Conservation (phyloP, 2,113 vertebrate genomes). For the Potamarius usumacintae region DNA sequence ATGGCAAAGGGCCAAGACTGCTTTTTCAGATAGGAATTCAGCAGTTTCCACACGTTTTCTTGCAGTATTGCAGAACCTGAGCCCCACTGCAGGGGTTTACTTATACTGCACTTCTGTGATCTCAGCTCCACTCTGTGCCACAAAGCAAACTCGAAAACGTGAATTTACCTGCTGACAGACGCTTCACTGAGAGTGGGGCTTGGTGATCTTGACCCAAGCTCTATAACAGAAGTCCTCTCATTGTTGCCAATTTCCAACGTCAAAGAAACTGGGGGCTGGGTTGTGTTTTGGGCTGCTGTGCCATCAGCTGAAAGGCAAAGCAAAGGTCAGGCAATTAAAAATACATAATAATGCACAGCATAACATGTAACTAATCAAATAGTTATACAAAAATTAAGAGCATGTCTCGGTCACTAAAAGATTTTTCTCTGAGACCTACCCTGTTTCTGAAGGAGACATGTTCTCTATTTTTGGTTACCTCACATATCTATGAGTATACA, state of each 20-base stretch:
- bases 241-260: not conserved
- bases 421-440: not conserved
- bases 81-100: not conserved
- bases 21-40: not conserved
- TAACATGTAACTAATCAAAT: not conserved
- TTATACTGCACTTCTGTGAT: not conserved
- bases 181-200: constrained; percentile 68
- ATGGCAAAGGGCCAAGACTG: not conserved
- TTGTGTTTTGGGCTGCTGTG: not conserved
- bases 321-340: not conserved
- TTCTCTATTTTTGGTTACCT: not conserved
- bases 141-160: not conserved
- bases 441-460: not conserved
- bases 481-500: not conserved
- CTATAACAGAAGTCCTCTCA: constrained; percentile 4
- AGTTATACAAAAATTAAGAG: not conserved
- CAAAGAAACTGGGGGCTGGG: not conserved
- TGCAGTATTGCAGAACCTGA: not conserved
- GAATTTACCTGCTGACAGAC: constrained; percentile 74
- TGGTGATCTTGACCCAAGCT: constrained; percentile 44
- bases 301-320: constrained; percentile 20
- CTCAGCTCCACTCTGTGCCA: not conserved
- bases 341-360: not conserved
- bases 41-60: not conserved
- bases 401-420: not conserved